Percentiles rank a stretch among this genome's conserved stretches.
Conservation (phyloP, 1,140 invertebrate species). For the Calliphora vicina region DNA sequence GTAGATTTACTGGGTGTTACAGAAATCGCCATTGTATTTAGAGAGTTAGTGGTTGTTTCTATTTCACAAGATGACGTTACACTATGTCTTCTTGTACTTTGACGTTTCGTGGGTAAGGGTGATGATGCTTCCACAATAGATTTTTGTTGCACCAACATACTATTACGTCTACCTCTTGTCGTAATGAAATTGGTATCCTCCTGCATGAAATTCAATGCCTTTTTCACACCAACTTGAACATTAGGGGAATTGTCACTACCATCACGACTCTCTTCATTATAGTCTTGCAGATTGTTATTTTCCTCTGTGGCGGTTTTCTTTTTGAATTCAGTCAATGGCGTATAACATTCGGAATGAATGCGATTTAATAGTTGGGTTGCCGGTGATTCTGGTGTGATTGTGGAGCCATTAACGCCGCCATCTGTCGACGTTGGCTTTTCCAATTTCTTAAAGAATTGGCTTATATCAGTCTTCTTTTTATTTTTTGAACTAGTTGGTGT, state of each 20-base stretch:
- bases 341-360: slow-evolving; percentile 13
- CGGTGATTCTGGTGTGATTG: slow-evolving; percentile 47
- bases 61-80: not conserved
- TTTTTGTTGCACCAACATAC: not conserved
- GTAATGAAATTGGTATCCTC: not conserved
- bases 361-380: slow-evolving; percentile 54
- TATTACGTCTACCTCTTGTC: not conserved
- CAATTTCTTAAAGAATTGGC: slow-evolving; percentile 47
- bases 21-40: not conserved
- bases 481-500: slow-evolving; percentile 42
- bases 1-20: slow-evolving; percentile 16
- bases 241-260: not conserved
- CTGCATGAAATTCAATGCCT: not conserved
- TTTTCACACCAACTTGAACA: not conserved
- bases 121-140: not conserved
- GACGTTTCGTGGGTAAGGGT: not conserved
- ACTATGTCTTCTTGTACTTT: slow-evolving; percentile 26
- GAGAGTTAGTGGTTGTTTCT: not conserved
- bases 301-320: not conserved
- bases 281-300: not conserved
- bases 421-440: slow-evolving; percentile 34
- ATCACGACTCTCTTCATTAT: not conserved
- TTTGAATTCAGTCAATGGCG: slow-evolving; percentile 28
- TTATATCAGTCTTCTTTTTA: slow-evolving; percentile 54
- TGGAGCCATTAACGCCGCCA: not conserved